A percentile compares a stretch with the other conserved stretches of the same genome.
These are phyloP conservation scores for Sarcophaga variegata DNA, from an alignment of 2,888 invertebrate species.

Conservation along the genomic window DNA sequence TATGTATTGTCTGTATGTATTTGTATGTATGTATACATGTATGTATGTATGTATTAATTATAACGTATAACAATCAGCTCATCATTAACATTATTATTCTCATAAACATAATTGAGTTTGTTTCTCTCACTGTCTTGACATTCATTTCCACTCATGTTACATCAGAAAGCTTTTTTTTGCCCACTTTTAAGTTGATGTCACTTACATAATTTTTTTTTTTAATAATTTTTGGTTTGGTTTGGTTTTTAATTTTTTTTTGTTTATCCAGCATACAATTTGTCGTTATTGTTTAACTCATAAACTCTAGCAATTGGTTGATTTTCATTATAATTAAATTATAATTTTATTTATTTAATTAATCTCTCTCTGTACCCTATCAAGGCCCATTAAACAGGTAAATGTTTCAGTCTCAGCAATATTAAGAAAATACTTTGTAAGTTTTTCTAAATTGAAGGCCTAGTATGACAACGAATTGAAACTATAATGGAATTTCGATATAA, in stretches of 20 bases:
- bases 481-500: no score
- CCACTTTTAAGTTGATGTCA: conserved; percentile 14
- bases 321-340: conserved; percentile 5
- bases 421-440: no score
- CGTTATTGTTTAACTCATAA: conserved; percentile 25
- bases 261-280: background rate
- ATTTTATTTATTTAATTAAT: conserved; percentile 21
- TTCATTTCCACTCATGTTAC: conserved; percentile 39
- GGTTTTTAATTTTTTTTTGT: background rate
- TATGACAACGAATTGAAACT: no score
- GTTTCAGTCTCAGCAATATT: no score
- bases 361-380: background rate
- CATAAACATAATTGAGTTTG: background rate
- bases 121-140: conserved; percentile 7
- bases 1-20: conserved; percentile 33
- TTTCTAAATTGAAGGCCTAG: no score
- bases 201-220: no score
- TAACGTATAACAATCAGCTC: conserved; percentile 63
- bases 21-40: conserved; percentile 20
- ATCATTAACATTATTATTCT: conserved; percentile 36
- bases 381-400: background rate
- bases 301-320: conserved; percentile 61
- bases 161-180: conserved; percentile 23
- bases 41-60: conserved; percentile 38
- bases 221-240: background rate